phyloP scores from a whole-genome alignment of 2,113 vertebrate species.

The Choloepus hoffmanni region DNA sequence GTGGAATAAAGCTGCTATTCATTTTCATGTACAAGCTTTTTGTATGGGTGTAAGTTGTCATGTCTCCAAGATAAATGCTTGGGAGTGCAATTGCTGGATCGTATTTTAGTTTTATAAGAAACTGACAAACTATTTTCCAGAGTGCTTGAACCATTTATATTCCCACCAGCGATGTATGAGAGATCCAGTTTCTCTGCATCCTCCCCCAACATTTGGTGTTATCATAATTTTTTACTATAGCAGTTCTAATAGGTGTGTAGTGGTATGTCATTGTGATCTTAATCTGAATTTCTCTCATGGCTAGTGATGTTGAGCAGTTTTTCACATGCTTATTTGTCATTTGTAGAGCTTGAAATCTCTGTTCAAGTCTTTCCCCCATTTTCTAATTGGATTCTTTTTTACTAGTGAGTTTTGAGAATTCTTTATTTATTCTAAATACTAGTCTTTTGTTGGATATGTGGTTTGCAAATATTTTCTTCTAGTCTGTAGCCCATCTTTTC shows the following conservation, averaged over 20 bases:
- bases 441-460: conserved; percentile 44
- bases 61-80: background rate
- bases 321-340: conserved; percentile 11
- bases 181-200: background rate
- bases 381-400: conserved; percentile 38
- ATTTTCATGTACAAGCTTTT: background rate
- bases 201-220: background rate
- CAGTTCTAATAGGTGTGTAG: background rate
- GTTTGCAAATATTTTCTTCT: conserved; percentile 18
- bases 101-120: background rate
- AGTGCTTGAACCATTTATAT: background rate
- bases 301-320: background rate
- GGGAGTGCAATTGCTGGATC: background rate
- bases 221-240: background rate
- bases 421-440: conserved; percentile 34
- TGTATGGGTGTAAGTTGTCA: background rate
- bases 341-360: background rate
- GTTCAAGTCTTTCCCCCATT: conserved; percentile 12
- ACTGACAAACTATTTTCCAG: background rate
- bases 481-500: conserved; percentile 25
- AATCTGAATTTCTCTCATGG: conserved; percentile 46
- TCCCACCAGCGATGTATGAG: background rate
- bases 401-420: conserved; percentile 50
- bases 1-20: background rate
- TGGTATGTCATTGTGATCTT: background rate